Conservation (phyloP, 2,888 invertebrate genomes). For the Neelides folsomi region DNA sequence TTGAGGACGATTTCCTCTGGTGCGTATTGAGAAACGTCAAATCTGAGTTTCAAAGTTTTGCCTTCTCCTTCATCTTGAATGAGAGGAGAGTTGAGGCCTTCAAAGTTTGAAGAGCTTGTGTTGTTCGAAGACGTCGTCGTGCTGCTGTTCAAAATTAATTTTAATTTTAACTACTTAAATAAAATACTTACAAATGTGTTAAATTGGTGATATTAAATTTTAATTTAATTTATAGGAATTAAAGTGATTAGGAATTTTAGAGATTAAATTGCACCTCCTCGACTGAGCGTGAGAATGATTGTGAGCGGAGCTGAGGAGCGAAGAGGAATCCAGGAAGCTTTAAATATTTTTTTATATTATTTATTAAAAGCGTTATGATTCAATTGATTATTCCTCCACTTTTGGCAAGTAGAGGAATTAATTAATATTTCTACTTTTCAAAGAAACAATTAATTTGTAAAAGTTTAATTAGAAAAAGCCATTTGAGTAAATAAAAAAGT, state of each 20-base stretch:
- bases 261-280: too few relatives aligned
- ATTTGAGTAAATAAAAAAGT: background rate
- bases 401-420: background rate
- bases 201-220: background rate
- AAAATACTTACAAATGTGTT: too few relatives aligned
- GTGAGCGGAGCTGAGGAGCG: too few relatives aligned
- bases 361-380: background rate
- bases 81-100: slow-evolving; percentile 79
- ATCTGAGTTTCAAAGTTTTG: slow-evolving; percentile 84
- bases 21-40: slow-evolving; percentile 93
- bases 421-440: background rate
- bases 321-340: too few relatives aligned
- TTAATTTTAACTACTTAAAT: too few relatives aligned
- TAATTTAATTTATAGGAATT: background rate
- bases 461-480: background rate
- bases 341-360: background rate
- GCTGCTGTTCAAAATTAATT: too few relatives aligned
- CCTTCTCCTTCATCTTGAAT: slow-evolving; percentile 88
- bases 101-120: slow-evolving; percentile 55
- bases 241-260: too few relatives aligned
- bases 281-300: too few relatives aligned
- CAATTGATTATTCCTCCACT: background rate
- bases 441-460: background rate
- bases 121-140: slow-evolving; percentile 44
- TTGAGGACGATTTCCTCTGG: slow-evolving; percentile 94